phyloP scores from a whole-genome alignment of 2,113 vertebrate genomes.

The Hiodon alosoides region DNA sequence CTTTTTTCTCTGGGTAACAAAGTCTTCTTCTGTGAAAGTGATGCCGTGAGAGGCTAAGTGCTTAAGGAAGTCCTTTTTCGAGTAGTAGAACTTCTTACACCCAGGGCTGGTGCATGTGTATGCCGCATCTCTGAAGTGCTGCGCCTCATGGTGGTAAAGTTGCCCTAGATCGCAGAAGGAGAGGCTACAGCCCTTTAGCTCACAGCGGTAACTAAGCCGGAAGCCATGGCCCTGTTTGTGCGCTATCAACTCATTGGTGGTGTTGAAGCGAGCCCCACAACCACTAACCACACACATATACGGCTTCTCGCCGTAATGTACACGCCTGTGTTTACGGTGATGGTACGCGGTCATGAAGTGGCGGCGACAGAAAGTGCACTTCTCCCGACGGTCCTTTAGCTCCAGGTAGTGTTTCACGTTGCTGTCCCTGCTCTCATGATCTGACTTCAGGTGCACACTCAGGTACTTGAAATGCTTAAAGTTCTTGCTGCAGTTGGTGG shows the following conservation, averaged over 20 bases:
- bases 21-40: slow-evolving; percentile 67
- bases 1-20: slow-evolving; percentile 57
- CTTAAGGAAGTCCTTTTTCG: slow-evolving; percentile 81
- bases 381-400: slow-evolving; percentile 87
- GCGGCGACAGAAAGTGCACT: slow-evolving; percentile 85
- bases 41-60: slow-evolving; percentile 80
- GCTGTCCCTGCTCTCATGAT: slow-evolving; percentile 78
- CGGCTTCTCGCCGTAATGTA: slow-evolving; percentile 77
- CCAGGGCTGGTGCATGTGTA: slow-evolving; percentile 78
- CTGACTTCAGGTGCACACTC: slow-evolving; percentile 86
- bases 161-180: slow-evolving; percentile 88
- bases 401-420: slow-evolving; percentile 87
- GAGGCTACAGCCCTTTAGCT: slow-evolving; percentile 82
- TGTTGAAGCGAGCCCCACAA: slow-evolving; percentile 76
- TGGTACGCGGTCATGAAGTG: slow-evolving; percentile 89
- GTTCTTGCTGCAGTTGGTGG: slow-evolving; percentile 75
- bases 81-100: slow-evolving; percentile 91
- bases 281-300: slow-evolving; percentile 82
- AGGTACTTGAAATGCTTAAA: slow-evolving; percentile 97
- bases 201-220: slow-evolving; percentile 83
- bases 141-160: slow-evolving; percentile 93
- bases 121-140: slow-evolving; percentile 90
- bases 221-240: slow-evolving; percentile 88
- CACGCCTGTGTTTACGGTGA: slow-evolving; percentile 75
- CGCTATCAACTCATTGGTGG: slow-evolving; percentile 78